Evolutionary conservation across 23 tunicate species (phyloP).

Genomic region (Halocynthia roretzi): DNA sequence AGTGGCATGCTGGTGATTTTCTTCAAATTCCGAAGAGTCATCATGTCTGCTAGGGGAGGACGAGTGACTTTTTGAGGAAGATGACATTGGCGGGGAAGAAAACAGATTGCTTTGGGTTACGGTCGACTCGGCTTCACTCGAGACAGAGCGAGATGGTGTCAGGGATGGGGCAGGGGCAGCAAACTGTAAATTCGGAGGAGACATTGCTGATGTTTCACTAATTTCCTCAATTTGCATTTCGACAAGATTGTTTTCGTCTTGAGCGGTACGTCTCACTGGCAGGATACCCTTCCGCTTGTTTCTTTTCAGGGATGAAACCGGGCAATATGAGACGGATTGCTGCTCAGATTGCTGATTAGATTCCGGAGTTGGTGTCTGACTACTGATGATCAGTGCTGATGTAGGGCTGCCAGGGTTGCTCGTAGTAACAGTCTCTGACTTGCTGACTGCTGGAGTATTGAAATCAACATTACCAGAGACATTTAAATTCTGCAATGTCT

Average conservation of each 20-base stretch:
- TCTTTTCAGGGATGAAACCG: conserved; percentile 14
- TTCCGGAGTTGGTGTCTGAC: background rate
- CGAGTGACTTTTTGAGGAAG: conserved; percentile 4
- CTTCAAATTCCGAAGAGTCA: conserved; percentile 8
- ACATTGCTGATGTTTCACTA: conserved; percentile 6
- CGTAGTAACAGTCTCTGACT: background rate
- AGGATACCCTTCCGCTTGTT: conserved; percentile 40
- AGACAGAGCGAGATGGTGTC: background rate
- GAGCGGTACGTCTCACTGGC: conserved; percentile 24
- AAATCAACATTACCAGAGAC: no score
- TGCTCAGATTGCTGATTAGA: no score
- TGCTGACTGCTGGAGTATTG: no score
- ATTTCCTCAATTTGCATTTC: background rate
- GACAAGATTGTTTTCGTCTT: background rate
- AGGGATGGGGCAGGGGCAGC: conserved; percentile 1
- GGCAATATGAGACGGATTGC: no score
- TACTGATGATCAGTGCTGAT: background rate
- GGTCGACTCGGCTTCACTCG: background rate
- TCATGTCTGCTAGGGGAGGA: background rate
- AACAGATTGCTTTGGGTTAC: background rate
- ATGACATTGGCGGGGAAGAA: background rate
- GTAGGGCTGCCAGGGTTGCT: background rate
- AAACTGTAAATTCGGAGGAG: conserved; percentile 12
- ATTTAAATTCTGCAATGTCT: no score
- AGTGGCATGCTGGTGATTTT: background rate